phyloP scores from a whole-genome alignment of 2,797 vertebrate species.

The Brachymystax lenok region DNA sequence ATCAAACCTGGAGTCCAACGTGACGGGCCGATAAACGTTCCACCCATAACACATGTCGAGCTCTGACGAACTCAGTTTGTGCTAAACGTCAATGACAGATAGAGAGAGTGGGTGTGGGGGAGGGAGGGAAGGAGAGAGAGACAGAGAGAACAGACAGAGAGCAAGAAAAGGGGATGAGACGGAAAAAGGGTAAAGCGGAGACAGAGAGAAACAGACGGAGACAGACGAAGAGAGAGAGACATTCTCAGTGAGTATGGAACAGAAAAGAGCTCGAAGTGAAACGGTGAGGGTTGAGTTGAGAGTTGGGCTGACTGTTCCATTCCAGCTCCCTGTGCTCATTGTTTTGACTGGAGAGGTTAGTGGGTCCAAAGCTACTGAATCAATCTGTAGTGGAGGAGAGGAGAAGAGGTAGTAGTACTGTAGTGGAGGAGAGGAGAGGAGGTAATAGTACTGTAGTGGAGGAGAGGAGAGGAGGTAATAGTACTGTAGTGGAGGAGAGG shows the following conservation, averaged over 20 bases:
- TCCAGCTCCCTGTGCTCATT: constrained; percentile 7
- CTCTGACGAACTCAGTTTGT: constrained; percentile 11
- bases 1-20: constrained; percentile 8
- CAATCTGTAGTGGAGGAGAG: neutral
- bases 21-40: constrained; percentile 6
- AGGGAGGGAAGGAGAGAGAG: constrained; percentile 28
- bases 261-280: neutral
- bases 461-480: too few relatives aligned
- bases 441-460: too few relatives aligned
- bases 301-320: neutral
- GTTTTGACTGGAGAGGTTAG: constrained; percentile 47
- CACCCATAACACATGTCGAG: constrained; percentile 12
- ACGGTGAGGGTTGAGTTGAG: neutral
- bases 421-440: too few relatives aligned
- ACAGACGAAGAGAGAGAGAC: neutral
- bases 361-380: constrained; percentile 30
- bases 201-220: neutral
- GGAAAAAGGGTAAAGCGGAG: neutral
- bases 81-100: neutral
- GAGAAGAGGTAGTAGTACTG: neutral
- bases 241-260: neutral
- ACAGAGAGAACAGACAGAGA: constrained; percentile 1
- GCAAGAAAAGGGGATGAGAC: neutral
- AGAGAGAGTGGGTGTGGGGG: constrained; percentile 18
- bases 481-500: too few relatives aligned